Conservation (phyloP, 2,888 invertebrate species). For the Marasmarcha lunaedactyla region DNA sequence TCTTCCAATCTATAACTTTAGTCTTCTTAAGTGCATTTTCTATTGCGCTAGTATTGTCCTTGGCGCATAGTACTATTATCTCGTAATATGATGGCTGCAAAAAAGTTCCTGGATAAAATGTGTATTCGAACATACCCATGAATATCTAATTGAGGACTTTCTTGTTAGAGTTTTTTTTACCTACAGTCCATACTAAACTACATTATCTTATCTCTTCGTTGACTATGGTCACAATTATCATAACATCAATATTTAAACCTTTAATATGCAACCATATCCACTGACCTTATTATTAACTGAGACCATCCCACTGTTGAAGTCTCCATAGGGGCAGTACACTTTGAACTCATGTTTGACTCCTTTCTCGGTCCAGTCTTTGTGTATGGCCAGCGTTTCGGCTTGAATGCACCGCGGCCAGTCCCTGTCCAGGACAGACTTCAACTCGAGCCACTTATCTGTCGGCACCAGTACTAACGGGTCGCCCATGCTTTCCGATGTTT, state of each 20-base stretch:
- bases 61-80: neutral
- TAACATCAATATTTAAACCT: no score
- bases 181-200: no score
- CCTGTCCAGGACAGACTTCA: neutral
- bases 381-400: conserved; percentile 26
- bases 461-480: neutral
- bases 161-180: no score
- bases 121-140: no score
- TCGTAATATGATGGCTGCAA: neutral
- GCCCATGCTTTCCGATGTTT: neutral
- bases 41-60: neutral
- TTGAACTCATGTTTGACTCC: conserved; percentile 29
- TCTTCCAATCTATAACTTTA: neutral
- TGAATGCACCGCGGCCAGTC: neutral
- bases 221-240: no score
- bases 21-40: neutral
- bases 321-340: conserved; percentile 48
- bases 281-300: conserved; percentile 34
- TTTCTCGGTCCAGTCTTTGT: conserved; percentile 29
- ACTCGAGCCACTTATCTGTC: neutral
- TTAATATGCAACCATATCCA: no score
- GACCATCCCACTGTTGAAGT: conserved; percentile 39
- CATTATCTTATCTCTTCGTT: no score
- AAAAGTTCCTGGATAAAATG: no score
- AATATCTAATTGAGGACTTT: no score